These are phyloP conservation scores for Paracanthobrama guichenoti DNA, from an alignment of 2,113 vertebrate species.

Conservation along the genomic window DNA sequence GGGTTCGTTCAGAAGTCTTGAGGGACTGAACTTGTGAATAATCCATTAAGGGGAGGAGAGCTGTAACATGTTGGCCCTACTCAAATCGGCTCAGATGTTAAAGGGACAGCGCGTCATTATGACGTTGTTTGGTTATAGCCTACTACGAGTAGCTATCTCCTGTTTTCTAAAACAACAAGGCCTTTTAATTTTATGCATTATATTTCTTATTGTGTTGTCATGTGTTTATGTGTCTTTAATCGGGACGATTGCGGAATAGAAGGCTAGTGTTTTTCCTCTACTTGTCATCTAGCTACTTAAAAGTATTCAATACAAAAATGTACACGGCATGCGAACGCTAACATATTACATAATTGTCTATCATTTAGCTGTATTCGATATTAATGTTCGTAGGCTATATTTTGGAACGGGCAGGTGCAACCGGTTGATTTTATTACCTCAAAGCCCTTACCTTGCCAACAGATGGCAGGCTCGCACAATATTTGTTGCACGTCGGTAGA, in stretches of 20 bases:
- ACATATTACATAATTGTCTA: neutral
- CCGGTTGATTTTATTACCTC: neutral
- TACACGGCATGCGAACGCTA: neutral
- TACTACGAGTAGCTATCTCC: neutral
- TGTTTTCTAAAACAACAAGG: neutral
- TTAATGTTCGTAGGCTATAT: neutral
- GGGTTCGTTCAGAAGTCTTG: slow-evolving; percentile 9
- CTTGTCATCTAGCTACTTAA: neutral
- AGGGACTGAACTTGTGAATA: slow-evolving; percentile 75
- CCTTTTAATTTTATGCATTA: too few species aligned
- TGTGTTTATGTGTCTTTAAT: neutral
- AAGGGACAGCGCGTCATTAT: slow-evolving; percentile 66
- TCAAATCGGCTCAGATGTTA: slow-evolving; percentile 73
- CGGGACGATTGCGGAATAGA: neutral
- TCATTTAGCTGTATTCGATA: neutral
- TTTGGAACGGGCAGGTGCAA: neutral
- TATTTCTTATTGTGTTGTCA: too few species aligned
- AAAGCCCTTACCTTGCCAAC: slow-evolving; percentile 61
- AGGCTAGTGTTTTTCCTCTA: neutral
- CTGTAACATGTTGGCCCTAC: slow-evolving; percentile 65
- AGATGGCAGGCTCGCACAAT: slow-evolving; percentile 66
- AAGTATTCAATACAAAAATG: neutral
- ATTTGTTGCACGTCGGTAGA: neutral
- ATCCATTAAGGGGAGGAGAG: slow-evolving; percentile 77
- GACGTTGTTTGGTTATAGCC: neutral